These are phyloP conservation scores for Ormyrus nitidulus DNA, from an alignment of 2,888 invertebrate genomes.

Conservation along the genomic window DNA sequence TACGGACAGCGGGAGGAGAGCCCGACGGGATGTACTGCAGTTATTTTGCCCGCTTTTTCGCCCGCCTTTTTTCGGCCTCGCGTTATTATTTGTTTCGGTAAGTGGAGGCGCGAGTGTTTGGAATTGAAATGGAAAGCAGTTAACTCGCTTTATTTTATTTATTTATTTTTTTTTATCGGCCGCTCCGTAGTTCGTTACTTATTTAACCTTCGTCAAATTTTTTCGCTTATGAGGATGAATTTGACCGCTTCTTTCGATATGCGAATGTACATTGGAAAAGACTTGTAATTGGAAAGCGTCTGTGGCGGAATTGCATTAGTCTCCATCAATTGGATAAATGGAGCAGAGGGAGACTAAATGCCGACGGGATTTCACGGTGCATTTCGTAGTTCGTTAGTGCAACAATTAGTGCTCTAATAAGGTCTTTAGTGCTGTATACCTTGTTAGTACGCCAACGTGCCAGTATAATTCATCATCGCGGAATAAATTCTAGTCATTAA, in stretches of 20 bases:
- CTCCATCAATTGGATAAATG: conserved; percentile 64
- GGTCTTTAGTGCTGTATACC: conserved; percentile 60
- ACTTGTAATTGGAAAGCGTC: conserved; percentile 8
- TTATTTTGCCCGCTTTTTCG: too few species aligned
- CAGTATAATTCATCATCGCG: conserved; percentile 27
- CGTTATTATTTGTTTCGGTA: too few species aligned
- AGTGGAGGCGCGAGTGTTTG: too few species aligned
- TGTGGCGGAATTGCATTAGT: conserved; percentile 60
- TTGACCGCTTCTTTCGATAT: background rate
- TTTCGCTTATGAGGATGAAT: too few species aligned
- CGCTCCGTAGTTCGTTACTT: too few species aligned
- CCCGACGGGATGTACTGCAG: too few species aligned
- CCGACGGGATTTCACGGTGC: conserved; percentile 38
- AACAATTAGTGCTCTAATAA: conserved; percentile 68
- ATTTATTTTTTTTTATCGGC: too few species aligned
- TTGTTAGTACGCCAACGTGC: background rate
- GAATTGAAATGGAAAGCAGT: too few species aligned
- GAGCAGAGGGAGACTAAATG: conserved; percentile 55
- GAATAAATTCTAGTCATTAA: background rate
- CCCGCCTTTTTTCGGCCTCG: too few species aligned
- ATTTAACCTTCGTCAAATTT: too few species aligned
- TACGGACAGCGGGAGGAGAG: too few species aligned
- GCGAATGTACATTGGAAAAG: background rate
- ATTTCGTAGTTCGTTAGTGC: conserved; percentile 65
- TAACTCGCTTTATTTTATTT: too few species aligned